Evolutionary conservation across 2,113 vertebrate species (phyloP), one percentile per base, ranked within the genome.

Genomic region (Otolemur garnettii): DNA sequence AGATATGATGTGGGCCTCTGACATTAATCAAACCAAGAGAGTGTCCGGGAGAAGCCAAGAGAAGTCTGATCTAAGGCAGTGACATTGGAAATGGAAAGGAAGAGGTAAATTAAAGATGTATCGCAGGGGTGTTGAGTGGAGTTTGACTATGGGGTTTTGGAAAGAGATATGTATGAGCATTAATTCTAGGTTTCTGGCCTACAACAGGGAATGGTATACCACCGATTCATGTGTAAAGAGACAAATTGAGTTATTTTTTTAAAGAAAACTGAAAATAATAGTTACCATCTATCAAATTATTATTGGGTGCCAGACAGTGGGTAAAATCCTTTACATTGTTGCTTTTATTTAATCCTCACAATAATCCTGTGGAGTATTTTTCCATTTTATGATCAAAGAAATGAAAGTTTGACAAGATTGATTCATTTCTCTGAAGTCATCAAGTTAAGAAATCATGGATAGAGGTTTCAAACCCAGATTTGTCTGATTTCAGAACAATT

Each of bases 401-500:
- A 62, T 69, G 53, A 69, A 72, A 59, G 4, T 10, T 92, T 45
- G 72, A 55, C 21, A 81, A 94, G 64, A 57, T 3, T 30, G 14
- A 87, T 75, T 66, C 59, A 84, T 12, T 33, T 50, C 13, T 7
- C 66, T 30, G 12, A 94, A 18, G 22, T 18, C 30, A 81, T 22
- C 77, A 53, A 28, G 35, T 45, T 88, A 18, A 72, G 62, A 78
- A 82, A 72, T 17, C 35, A 30, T 66, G 53, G 38, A 28, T 38
- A 64, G 11, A n/a, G 42, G 66, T 83, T 90, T 91, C 38, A 66
- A 55, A 68, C 0, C 3, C 57, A 74, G 30, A 81, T 60, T 81
- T 93, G 28, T 17, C 30, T 33, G 45, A 90, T 57, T 83, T 77
- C 33, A 66, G 66, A 74, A 50, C 13, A 88, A 45, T 85, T 89